Evolutionary conservation across 2,797 vertebrate species (phyloP).

Genomic region (Melanitta fusca): DNA sequence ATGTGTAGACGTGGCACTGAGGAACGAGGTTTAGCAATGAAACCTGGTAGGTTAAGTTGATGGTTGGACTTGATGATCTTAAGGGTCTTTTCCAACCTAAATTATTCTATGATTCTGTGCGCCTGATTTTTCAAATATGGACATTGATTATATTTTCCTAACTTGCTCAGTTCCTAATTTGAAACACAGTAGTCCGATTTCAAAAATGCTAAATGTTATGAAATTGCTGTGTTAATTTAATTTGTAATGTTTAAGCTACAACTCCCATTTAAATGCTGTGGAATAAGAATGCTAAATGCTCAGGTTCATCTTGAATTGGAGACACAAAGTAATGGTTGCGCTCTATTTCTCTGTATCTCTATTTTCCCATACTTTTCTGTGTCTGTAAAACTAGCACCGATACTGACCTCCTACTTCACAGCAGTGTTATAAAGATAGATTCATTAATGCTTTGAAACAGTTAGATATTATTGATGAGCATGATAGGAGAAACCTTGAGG

Average conservation of each 20-base stretch:
- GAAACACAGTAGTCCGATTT: neutral
- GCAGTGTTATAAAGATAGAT: slow-evolving; percentile 14
- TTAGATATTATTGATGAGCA: slow-evolving; percentile 41
- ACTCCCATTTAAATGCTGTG: neutral
- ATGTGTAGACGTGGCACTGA: neutral
- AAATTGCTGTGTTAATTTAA: neutral
- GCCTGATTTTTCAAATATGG: neutral
- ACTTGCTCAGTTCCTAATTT: neutral
- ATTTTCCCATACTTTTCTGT: neutral
- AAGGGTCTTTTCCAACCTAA: no score
- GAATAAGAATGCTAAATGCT: neutral
- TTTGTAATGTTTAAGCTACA: neutral
- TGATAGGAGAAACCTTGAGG: slow-evolving; percentile 28
- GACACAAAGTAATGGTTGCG: neutral
- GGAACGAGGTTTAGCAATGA: no score
- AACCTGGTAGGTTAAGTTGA: no score
- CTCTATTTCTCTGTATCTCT: slow-evolving; percentile 17
- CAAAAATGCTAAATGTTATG: neutral
- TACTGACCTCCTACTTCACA: neutral
- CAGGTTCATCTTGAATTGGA: neutral
- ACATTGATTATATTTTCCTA: neutral
- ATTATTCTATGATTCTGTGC: neutral
- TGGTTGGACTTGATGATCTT: no score
- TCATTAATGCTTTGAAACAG: slow-evolving; percentile 26
- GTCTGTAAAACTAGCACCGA: neutral